Evolutionary conservation across 2,888 invertebrate genomes (phyloP).

Genomic region (Lasioglossum villosulum): DNA sequence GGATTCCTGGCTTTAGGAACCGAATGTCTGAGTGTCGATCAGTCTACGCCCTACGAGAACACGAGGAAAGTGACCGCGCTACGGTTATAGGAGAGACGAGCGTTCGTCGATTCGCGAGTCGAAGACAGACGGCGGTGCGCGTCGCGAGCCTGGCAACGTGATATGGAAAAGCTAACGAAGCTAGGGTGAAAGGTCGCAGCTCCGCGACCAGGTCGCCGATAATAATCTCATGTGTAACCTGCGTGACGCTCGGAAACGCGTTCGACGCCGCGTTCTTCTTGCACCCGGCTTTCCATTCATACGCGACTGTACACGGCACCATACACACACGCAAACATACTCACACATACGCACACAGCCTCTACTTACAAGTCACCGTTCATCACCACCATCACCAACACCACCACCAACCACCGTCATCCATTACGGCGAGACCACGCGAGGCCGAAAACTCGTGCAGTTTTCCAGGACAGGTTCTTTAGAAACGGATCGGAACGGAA

Average conservation of each 20-base stretch:
- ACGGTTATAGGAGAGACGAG: conserved; percentile 15
- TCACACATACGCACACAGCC: conserved; percentile 13
- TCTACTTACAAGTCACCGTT: conserved; percentile 5
- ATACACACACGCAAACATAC: conserved; percentile 12
- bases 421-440: background rate
- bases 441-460: background rate
- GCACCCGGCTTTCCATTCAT: conserved; percentile 44
- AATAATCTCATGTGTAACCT: conserved; percentile 80
- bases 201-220: conserved; percentile 59
- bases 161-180: conserved; percentile 65
- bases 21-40: conserved; percentile 17
- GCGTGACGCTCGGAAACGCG: conserved; percentile 70
- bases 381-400: background rate
- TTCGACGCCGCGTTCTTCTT: conserved; percentile 38
- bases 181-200: conserved; percentile 42
- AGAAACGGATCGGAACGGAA: conserved; percentile 1
- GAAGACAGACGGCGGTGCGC: conserved; percentile 43
- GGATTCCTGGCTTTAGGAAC: conserved; percentile 24
- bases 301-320: conserved; percentile 35
- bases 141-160: conserved; percentile 58
- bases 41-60: background rate
- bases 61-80: background rate
- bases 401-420: background rate
- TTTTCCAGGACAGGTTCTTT: background rate
- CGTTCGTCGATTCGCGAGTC: conserved; percentile 31